phyloP scores from a whole-genome alignment of 2,888 invertebrate species.

The Dicyrtomina minuta region DNA sequence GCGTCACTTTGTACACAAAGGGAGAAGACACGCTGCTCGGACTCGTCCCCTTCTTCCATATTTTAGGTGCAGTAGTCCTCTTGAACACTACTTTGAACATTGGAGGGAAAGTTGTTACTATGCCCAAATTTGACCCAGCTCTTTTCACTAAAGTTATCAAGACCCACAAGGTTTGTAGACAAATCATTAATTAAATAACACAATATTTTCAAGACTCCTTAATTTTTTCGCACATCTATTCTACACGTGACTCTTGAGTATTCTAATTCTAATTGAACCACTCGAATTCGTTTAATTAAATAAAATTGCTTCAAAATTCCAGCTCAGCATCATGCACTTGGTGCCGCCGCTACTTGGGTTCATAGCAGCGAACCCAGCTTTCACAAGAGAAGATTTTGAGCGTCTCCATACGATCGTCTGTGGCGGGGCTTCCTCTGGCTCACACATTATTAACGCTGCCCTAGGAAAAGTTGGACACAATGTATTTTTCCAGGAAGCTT shows the following conservation, averaged over 20 bases:
- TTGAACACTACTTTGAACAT: constrained; percentile 64
- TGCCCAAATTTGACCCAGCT: constrained; percentile 72
- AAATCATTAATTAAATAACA: too few species aligned
- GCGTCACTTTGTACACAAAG: background rate
- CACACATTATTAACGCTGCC: constrained; percentile 3
- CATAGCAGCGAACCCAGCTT: constrained; percentile 69
- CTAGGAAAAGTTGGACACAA: constrained; percentile 31
- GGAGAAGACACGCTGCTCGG: constrained; percentile 39
- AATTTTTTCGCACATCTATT: constrained; percentile 1
- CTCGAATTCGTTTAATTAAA: too few species aligned
- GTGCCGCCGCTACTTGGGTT: constrained; percentile 78
- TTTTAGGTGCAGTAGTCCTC: constrained; percentile 72
- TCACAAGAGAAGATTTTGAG: constrained; percentile 67
- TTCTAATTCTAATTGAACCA: too few species aligned
- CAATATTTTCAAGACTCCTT: too few species aligned
- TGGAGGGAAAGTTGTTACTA: constrained; percentile 63
- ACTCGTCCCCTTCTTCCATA: constrained; percentile 55
- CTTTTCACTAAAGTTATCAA: constrained; percentile 68
- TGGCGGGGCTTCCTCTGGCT: constrained; percentile 65
- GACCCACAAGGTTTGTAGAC: constrained; percentile 59
- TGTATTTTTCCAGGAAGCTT: constrained; percentile 35
- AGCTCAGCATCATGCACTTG: constrained; percentile 56
- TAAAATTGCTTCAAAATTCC: background rate
- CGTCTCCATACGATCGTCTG: constrained; percentile 66
- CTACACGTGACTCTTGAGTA: too few species aligned